Conservation (phyloP, 2,888 invertebrate genomes). For the Cremastobaeus sp. region DNA sequence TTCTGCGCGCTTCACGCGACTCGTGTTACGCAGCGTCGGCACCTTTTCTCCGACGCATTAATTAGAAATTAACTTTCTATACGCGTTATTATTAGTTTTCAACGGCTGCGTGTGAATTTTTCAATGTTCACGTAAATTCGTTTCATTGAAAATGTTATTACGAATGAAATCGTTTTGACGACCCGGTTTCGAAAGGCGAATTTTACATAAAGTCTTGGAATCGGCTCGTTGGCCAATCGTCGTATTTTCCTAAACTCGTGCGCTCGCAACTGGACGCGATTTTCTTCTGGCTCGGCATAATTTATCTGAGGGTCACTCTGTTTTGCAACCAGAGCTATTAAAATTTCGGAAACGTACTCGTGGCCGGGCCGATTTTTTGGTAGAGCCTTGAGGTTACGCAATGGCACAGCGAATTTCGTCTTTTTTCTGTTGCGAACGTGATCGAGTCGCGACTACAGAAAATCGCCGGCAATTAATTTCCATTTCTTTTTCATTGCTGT, state of each 20-base stretch:
- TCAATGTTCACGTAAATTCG: too few species aligned
- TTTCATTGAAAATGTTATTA: too few species aligned
- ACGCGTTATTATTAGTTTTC: constrained; percentile 18
- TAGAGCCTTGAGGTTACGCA: constrained; percentile 18
- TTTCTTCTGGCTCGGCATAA: background rate
- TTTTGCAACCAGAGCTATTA: constrained; percentile 4
- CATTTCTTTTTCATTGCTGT: background rate
- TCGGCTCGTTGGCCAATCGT: too few species aligned
- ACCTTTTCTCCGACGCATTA: constrained; percentile 8
- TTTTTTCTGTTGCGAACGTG: constrained; percentile 2
- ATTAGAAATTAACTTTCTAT: constrained; percentile 52
- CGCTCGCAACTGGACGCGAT: too few species aligned
- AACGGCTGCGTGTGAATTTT: too few species aligned
- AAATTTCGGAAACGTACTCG: constrained; percentile 18
- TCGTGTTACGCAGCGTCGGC: too few species aligned
- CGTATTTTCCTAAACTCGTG: too few species aligned
- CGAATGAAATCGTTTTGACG: too few species aligned
- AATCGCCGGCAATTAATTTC: background rate
- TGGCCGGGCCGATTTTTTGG: constrained; percentile 8
- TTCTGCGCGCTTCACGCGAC: too few species aligned
- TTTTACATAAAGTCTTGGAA: too few species aligned
- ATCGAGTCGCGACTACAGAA: background rate
- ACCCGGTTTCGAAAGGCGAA: too few species aligned
- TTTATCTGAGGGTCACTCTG: constrained; percentile 2
- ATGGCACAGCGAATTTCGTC: constrained; percentile 11